Evolutionary conservation across 2,888 invertebrate genomes (phyloP).

Genomic region (Pollenia griseotomentosa): DNA sequence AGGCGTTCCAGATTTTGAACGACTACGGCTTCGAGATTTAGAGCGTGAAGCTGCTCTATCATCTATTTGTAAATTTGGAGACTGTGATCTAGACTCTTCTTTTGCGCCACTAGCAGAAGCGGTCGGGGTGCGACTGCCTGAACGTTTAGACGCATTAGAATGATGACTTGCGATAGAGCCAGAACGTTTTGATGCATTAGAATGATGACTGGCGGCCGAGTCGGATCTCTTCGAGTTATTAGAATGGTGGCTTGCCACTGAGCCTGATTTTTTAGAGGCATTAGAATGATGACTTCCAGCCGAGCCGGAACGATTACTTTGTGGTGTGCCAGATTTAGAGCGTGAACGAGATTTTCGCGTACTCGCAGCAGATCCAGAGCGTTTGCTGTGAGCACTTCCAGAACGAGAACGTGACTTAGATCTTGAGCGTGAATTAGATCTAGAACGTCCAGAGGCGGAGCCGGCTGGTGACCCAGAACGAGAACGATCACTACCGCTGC

Average conservation of each 20-base stretch:
- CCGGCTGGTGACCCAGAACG: conserved; percentile 84
- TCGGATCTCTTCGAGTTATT: conserved; percentile 70
- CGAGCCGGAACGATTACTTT: conserved; percentile 79
- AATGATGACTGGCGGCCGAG: conserved; percentile 50
- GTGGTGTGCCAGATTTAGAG: conserved; percentile 78
- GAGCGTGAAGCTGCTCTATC: conserved; percentile 82
- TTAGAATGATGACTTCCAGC: conserved; percentile 76
- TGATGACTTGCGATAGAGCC: conserved; percentile 45
- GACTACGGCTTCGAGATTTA: conserved; percentile 79
- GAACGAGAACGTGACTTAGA: conserved; percentile 77
- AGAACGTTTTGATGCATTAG: conserved; percentile 60
- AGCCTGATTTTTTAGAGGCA: conserved; percentile 69
- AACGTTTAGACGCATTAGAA: conserved; percentile 64
- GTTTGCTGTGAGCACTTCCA: conserved; percentile 63
- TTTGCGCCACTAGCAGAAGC: conserved; percentile 49
- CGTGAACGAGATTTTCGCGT: conserved; percentile 76
- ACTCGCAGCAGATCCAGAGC: conserved; percentile 61
- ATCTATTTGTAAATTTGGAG: conserved; percentile 85
- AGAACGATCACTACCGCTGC: conserved; percentile 82
- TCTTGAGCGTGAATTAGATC: conserved; percentile 74
- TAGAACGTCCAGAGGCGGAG: conserved; percentile 70
- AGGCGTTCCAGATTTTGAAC: conserved; percentile 77
- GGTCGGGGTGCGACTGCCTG: conserved; percentile 55
- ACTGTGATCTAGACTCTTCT: conserved; percentile 85
- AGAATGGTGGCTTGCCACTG: conserved; percentile 71